Evolutionary conservation across 2,888 invertebrate genomes (phyloP).

Genomic region (Furcula furcula): DNA sequence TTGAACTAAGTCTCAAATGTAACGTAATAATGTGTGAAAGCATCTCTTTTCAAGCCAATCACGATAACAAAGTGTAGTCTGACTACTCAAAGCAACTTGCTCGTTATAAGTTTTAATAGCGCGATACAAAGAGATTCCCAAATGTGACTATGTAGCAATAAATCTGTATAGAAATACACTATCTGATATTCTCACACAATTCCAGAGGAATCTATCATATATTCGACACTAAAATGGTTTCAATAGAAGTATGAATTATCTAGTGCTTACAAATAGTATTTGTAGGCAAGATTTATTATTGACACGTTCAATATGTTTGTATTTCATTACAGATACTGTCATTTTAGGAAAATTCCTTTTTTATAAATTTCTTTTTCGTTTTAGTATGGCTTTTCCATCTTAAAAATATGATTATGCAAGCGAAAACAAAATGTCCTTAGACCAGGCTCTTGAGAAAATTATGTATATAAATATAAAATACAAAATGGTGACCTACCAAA

Average conservation of each 20-base stretch:
- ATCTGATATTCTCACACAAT: conserved; percentile 22
- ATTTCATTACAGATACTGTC: background rate
- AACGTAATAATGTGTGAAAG: conserved; percentile 30
- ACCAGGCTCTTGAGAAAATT: too few relatives aligned
- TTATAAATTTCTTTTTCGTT: background rate
- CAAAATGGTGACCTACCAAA: too few relatives aligned
- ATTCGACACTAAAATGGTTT: conserved; percentile 7
- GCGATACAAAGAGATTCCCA: conserved; percentile 56
- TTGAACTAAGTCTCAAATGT: conserved; percentile 20
- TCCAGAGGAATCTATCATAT: conserved; percentile 10
- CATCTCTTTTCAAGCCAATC: conserved; percentile 38
- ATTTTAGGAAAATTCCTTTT: background rate
- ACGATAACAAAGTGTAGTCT: conserved; percentile 42
- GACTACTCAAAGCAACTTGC: conserved; percentile 46
- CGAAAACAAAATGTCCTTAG: too few relatives aligned
- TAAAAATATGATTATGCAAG: too few relatives aligned
- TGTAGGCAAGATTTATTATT: background rate
- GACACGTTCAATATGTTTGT: background rate
- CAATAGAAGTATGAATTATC: background rate
- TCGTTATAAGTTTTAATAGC: conserved; percentile 77
- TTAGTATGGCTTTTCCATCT: background rate
- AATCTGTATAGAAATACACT: conserved; percentile 29
- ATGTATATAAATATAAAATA: too few relatives aligned
- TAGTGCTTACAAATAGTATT: background rate
- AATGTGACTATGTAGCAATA: conserved; percentile 39